phyloP scores from a whole-genome alignment of 2,888 invertebrate species.

The Harpagoxenus sublaevis region DNA sequence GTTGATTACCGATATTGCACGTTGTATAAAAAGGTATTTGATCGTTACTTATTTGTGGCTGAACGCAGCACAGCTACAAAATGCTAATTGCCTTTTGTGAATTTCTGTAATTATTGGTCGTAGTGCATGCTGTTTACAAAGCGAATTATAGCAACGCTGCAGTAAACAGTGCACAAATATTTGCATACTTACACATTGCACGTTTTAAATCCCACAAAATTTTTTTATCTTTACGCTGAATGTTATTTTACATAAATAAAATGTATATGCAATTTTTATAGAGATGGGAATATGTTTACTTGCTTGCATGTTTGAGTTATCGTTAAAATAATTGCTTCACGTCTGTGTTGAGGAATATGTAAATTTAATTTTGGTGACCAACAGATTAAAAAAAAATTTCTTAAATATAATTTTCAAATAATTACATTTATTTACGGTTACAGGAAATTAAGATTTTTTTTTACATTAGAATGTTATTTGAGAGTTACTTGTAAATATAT shows the following conservation, averaged over 20 bases:
- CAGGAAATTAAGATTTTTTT: not conserved
- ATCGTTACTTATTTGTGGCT: not conserved
- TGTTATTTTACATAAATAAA: slow-evolving; percentile 5
- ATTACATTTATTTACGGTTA: not conserved
- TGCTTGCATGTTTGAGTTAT: not conserved
- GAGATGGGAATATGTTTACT: not conserved
- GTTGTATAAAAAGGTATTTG: slow-evolving; percentile 35
- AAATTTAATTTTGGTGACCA: not conserved
- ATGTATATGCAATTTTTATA: not conserved
- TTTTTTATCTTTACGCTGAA: not conserved
- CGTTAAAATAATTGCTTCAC: not conserved
- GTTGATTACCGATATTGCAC: slow-evolving; percentile 57
- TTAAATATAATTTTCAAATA: not conserved
- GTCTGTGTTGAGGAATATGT: not conserved
- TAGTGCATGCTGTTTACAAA: slow-evolving; percentile 14
- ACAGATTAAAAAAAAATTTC: not conserved
- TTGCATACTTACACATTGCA: not conserved
- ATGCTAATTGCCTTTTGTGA: slow-evolving; percentile 11
- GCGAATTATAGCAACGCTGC: not conserved
- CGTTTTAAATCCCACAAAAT: not conserved
- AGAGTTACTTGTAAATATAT: not conserved
- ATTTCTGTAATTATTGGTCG: not conserved
- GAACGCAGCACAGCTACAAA: not conserved
- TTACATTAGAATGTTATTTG: not conserved
- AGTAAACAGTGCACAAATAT: not conserved